Percentiles rank a stretch among this genome's conserved stretches.
Conservation (phyloP, 2,113 vertebrate species). For the Vulpes ferrilata region DNA sequence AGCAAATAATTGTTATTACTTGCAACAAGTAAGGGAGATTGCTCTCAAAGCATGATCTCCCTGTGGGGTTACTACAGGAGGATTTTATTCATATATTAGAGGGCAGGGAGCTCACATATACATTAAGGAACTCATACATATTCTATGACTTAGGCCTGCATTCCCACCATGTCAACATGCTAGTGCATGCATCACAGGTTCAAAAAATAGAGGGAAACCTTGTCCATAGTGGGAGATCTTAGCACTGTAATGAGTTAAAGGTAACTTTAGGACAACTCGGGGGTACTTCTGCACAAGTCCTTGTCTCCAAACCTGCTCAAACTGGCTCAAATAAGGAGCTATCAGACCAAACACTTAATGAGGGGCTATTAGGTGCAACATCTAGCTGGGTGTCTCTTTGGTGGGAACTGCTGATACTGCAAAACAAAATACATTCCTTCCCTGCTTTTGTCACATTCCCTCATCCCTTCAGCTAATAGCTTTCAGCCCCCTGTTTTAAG, state of each 20-base stretch:
- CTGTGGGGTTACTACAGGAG: neutral
- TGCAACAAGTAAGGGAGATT: neutral
- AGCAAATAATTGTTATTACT: neutral
- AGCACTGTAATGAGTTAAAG: neutral
- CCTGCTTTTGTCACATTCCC: neutral
- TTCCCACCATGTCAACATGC: neutral
- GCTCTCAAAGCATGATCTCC: neutral
- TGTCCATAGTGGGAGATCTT: neutral
- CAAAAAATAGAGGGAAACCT: neutral
- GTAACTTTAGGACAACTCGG: neutral
- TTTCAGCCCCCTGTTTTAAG: neutral
- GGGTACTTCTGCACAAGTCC: neutral
- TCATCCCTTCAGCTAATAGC: neutral
- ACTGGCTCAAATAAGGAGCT: neutral
- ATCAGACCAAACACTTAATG: neutral
- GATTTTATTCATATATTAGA: neutral
- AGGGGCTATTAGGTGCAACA: neutral
- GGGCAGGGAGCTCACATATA: neutral
- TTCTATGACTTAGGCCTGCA: neutral
- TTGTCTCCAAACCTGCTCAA: neutral
- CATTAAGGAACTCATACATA: neutral
- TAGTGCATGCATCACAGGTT: neutral
- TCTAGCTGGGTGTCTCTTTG: neutral
- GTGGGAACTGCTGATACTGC: neutral
- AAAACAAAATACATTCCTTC: neutral